phyloP scores from a whole-genome alignment of 64 coral and sea anemone genomes.

The Astreopora myriophthalma region DNA sequence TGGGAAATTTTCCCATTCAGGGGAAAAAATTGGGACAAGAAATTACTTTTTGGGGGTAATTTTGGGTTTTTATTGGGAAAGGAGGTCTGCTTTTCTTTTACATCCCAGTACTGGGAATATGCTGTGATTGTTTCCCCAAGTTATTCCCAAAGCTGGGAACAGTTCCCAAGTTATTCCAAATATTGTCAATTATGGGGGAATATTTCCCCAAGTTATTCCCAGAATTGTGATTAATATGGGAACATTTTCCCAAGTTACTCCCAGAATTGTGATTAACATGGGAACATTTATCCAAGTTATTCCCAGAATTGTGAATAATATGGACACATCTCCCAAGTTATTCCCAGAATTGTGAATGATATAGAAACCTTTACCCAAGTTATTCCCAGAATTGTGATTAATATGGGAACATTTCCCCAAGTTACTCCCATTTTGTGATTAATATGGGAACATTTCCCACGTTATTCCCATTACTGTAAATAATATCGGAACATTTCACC shows the following conservation, averaged over 20 bases:
- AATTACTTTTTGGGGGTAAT: not conserved
- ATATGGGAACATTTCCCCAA: not conserved
- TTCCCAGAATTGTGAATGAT: not conserved
- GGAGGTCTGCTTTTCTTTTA: not conserved
- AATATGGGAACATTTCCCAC: not conserved
- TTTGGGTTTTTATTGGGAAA: not conserved
- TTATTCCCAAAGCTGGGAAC: not conserved
- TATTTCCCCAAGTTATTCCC: not conserved
- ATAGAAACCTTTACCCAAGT: not conserved
- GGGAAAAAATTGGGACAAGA: slow-evolving; percentile 1
- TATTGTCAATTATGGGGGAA: not conserved
- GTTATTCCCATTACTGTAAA: not conserved
- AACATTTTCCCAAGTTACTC: not conserved
- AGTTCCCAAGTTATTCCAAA: no score
- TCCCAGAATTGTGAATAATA: not conserved
- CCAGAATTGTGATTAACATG: not conserved
- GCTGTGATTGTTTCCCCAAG: not conserved
- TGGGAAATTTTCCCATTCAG: not conserved
- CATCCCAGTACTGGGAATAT: slow-evolving; percentile 4
- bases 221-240: no score
- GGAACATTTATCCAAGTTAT: not conserved
- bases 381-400: not conserved
- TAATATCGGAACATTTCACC: not conserved
- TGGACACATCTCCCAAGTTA: not conserved
- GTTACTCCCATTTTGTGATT: not conserved